A percentile compares a stretch with the other conserved stretches of the same genome.
Evolutionary conservation across 2,797 vertebrate genomes (phyloP).

Genomic region (Alcedo atthis): DNA sequence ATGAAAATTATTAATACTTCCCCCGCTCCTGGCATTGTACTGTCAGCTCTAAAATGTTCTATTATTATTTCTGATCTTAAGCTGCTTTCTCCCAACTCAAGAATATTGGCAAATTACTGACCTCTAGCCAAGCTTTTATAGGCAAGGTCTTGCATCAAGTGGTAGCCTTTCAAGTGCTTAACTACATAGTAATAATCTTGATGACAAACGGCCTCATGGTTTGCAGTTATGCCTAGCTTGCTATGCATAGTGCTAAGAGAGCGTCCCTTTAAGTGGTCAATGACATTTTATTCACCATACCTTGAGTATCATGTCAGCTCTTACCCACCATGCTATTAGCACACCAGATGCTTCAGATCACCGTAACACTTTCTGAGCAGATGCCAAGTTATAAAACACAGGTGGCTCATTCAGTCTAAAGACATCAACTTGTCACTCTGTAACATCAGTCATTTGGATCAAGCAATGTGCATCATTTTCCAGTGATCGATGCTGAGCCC

Average conservation of each 20-base stretch:
- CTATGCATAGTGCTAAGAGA: conserved; percentile 48
- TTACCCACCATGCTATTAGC: conserved; percentile 54
- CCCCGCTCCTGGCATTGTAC: conserved; percentile 47
- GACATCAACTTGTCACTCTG: conserved; percentile 63
- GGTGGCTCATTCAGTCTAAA: conserved; percentile 31
- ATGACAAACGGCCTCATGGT: conserved; percentile 73
- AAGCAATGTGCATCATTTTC: conserved; percentile 52
- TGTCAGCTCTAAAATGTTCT: conserved; percentile 63
- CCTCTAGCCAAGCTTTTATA: conserved; percentile 77
- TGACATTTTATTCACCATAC: conserved; percentile 54
- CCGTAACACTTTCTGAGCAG: conserved; percentile 22
- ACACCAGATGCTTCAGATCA: conserved; percentile 16
- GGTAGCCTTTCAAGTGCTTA: conserved; percentile 78
- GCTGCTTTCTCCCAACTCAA: conserved; percentile 69
- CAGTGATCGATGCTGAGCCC: conserved; percentile 51
- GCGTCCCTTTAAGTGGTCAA: conserved; percentile 61
- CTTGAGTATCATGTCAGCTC: conserved; percentile 56
- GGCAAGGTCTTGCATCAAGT: conserved; percentile 77
- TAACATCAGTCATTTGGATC: conserved; percentile 42
- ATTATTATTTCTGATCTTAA: conserved; percentile 74
- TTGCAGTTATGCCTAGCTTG: conserved; percentile 66
- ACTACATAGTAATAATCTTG: conserved; percentile 72
- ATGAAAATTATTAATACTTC: conserved; percentile 70
- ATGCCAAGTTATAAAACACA: conserved; percentile 55
- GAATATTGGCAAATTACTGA: conserved; percentile 76